These are phyloP conservation scores for Cygnus buccinator DNA, from an alignment of 2,113 vertebrate species.

Conservation along the genomic window DNA sequence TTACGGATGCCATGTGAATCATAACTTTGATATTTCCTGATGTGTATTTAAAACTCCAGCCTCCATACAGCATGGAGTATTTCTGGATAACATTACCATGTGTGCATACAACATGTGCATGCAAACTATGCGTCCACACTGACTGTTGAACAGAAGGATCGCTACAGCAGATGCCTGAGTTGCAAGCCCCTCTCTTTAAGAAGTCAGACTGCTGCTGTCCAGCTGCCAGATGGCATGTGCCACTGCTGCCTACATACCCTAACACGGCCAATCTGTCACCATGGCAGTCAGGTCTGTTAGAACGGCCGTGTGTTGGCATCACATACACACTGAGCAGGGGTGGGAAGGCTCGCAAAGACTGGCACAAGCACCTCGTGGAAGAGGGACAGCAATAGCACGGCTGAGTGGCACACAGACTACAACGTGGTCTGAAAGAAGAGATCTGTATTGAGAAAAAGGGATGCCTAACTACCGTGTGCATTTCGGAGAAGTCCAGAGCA, in stretches of 20 bases:
- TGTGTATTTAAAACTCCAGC: constrained; percentile 56
- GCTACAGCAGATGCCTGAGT: constrained; percentile 29
- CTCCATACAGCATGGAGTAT: constrained; percentile 34
- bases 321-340: not conserved
- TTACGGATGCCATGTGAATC: constrained; percentile 50
- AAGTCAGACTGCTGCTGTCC: constrained; percentile 6
- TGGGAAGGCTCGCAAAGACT: not conserved
- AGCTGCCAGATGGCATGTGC: constrained; percentile 40
- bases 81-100: constrained; percentile 55
- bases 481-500: not conserved
- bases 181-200: not conserved
- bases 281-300: not conserved
- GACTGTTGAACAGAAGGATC: not conserved
- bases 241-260: constrained; percentile 30
- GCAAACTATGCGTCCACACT: not conserved
- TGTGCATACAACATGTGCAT: constrained; percentile 43
- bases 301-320: not conserved
- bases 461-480: not conserved
- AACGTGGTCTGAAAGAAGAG: not conserved
- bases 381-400: not conserved
- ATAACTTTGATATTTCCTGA: constrained; percentile 65
- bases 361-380: not conserved
- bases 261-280: constrained; percentile 58
- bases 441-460: not conserved
- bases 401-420: not conserved